phyloP scores from a whole-genome alignment of 2,888 invertebrate species.

The Andrena flavipes region DNA sequence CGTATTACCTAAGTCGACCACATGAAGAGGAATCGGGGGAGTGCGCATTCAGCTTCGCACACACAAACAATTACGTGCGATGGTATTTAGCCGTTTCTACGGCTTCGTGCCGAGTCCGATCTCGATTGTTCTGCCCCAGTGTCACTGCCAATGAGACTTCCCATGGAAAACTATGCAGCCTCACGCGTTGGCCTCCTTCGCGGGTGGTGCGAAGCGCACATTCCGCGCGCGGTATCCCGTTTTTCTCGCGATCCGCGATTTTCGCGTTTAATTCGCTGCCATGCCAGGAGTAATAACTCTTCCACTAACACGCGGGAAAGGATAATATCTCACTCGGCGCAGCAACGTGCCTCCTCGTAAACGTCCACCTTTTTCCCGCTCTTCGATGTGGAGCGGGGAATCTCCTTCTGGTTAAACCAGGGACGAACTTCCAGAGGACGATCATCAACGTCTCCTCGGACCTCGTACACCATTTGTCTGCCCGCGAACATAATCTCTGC shows the following conservation, averaged over 20 bases:
- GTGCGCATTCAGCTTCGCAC: background rate
- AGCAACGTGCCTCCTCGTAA: constrained; percentile 47
- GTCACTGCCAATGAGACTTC: constrained; percentile 48
- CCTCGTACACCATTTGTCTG: constrained; percentile 22
- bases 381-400: constrained; percentile 35
- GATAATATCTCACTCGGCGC: constrained; percentile 41
- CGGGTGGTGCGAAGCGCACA: background rate
- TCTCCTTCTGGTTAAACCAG: constrained; percentile 30
- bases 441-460: constrained; percentile 24
- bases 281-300: constrained; percentile 33
- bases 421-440: constrained; percentile 3
- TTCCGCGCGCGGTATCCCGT: background rate
- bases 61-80: constrained; percentile 41
- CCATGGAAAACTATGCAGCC: background rate
- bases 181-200: constrained; percentile 6
- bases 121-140: constrained; percentile 36
- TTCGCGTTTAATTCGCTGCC: constrained; percentile 19
- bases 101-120: constrained; percentile 10
- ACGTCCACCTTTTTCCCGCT: constrained; percentile 43
- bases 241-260: background rate
- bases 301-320: constrained; percentile 45
- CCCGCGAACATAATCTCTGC: constrained; percentile 29
- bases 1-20: constrained; percentile 2
- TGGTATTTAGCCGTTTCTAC: constrained; percentile 31
- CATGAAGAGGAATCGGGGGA: background rate